These are phyloP conservation scores for Brenthis hecate DNA, from an alignment of 2,888 invertebrate species.

Conservation along the genomic window DNA sequence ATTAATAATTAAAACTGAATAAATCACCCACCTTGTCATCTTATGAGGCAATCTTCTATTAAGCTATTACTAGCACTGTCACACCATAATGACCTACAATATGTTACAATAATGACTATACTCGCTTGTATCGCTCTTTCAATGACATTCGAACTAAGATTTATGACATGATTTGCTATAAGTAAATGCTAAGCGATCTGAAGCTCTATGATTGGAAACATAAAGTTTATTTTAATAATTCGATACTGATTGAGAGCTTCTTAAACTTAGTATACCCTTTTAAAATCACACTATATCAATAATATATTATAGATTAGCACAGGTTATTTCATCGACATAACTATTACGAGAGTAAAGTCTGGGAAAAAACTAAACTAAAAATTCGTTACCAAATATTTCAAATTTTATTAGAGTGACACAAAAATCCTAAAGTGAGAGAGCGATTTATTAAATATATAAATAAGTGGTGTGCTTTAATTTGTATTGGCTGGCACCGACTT, in stretches of 20 bases:
- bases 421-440: too few species aligned
- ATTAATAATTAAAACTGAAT: conserved; percentile 16
- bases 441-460: too few species aligned
- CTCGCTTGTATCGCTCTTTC: background rate
- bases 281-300: too few species aligned
- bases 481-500: too few species aligned
- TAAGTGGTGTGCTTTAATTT: too few species aligned
- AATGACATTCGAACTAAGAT: conserved; percentile 23
- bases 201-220: background rate
- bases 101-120: background rate
- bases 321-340: too few species aligned
- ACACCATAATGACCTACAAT: background rate
- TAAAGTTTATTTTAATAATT: background rate
- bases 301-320: too few species aligned
- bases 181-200: background rate
- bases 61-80: conserved; percentile 5
- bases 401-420: too few species aligned
- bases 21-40: conserved; percentile 19
- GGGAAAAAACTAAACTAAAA: too few species aligned
- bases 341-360: too few species aligned
- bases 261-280: too few species aligned
- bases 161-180: conserved; percentile 20
- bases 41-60: conserved; percentile 12
- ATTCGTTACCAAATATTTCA: too few species aligned
- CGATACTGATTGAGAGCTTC: background rate